These are phyloP conservation scores for Spinibarbus caldwelli DNA, from an alignment of 2,797 vertebrate species.

Conservation along the genomic window DNA sequence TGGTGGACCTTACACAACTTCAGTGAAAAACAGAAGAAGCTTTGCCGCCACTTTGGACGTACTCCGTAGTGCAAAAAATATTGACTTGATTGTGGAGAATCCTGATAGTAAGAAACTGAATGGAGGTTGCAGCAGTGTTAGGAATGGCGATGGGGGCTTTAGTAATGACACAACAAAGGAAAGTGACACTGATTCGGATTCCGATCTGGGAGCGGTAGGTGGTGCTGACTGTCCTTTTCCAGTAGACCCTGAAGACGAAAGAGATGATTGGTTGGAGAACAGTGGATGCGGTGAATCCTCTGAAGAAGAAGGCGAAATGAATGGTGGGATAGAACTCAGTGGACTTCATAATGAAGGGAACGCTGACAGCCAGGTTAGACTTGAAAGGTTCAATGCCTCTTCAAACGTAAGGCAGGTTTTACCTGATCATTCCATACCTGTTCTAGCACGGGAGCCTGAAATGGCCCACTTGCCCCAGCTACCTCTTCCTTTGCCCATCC, in stretches of 20 bases:
- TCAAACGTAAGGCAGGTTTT: conserved; percentile 68
- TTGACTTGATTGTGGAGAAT: conserved; percentile 83
- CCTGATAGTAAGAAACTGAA: conserved; percentile 77
- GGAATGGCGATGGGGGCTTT: conserved; percentile 73
- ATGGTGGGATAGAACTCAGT: conserved; percentile 70
- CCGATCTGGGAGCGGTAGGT: conserved; percentile 88
- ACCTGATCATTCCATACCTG: conserved; percentile 77
- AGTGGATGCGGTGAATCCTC: conserved; percentile 84
- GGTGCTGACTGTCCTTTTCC: conserved; percentile 77
- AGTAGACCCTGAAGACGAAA: conserved; percentile 63
- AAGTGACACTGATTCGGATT: conserved; percentile 79
- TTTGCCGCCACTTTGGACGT: conserved; percentile 94
- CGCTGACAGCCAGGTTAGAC: conserved; percentile 65
- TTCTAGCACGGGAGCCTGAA: conserved; percentile 74
- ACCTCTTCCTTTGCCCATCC: conserved; percentile 72
- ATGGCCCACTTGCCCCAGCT: conserved; percentile 70
- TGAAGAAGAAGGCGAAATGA: conserved; percentile 69
- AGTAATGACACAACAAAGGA: conserved; percentile 79
- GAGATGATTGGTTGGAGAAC: conserved; percentile 76
- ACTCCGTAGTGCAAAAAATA: conserved; percentile 86
- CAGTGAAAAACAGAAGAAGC: conserved; percentile 90
- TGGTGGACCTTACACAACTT: conserved; percentile 86
- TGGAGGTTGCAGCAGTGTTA: conserved; percentile 70
- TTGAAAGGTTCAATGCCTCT: conserved; percentile 68
- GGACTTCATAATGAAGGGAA: conserved; percentile 77